These are phyloP conservation scores for Ataeniobius toweri DNA, from an alignment of 2,797 vertebrate species.

Conservation along the genomic window DNA sequence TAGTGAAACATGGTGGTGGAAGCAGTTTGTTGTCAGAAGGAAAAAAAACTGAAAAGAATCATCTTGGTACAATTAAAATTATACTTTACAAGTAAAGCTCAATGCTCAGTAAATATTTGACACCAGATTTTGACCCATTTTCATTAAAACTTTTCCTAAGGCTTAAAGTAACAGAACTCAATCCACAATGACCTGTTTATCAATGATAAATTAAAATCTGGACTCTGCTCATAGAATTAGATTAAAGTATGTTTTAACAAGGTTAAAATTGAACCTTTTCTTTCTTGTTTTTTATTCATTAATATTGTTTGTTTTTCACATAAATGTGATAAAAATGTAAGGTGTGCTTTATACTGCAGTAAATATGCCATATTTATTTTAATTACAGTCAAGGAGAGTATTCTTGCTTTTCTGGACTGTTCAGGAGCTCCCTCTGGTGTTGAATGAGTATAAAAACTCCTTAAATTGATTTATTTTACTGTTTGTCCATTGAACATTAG, in stretches of 20 bases:
- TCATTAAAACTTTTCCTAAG: background rate
- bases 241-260: background rate
- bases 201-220: background rate
- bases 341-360: background rate
- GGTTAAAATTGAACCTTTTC: background rate
- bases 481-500: constrained; percentile 30
- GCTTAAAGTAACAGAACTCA: background rate
- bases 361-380: background rate
- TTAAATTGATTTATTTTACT: background rate
- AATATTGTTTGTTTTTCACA: background rate
- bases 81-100: no score
- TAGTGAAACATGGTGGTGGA: no score
- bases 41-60: no score
- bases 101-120: background rate
- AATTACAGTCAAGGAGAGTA: background rate
- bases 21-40: no score
- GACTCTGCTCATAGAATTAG: background rate
- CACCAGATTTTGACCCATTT: background rate
- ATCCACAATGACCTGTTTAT: background rate
- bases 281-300: background rate
- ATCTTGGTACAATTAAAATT: no score
- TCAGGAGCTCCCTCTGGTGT: constrained; percentile 67
- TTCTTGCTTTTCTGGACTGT: constrained; percentile 5
- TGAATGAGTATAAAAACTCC: constrained; percentile 1
- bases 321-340: background rate